phyloP scores from a whole-genome alignment of 2,888 invertebrate genomes.

The Chromoteleia sp. region DNA sequence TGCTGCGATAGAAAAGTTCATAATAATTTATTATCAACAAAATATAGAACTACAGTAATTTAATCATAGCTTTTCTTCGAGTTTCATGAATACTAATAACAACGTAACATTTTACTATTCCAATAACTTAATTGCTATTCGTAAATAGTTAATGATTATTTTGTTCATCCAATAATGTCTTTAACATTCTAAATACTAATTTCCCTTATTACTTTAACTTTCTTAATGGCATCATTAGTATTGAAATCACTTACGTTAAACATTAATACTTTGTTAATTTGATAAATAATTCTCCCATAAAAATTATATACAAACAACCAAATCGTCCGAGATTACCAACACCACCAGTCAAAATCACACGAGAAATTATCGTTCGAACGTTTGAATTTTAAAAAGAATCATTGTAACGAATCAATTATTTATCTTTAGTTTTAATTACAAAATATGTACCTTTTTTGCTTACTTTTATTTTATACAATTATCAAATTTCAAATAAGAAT shows the following conservation, averaged over 20 bases:
- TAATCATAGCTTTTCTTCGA: conserved; percentile 1
- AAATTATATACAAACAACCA: background rate
- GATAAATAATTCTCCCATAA: background rate
- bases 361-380: no score
- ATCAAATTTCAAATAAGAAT: no score
- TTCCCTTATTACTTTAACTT: conserved; percentile 6
- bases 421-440: no score
- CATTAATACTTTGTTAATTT: conserved; percentile 19
- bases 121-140: conserved; percentile 2
- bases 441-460: no score
- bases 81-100: background rate
- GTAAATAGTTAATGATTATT: conserved; percentile 15
- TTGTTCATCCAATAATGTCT: conserved; percentile 5
- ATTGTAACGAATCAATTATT: no score
- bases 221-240: conserved; percentile 27
- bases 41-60: conserved; percentile 4
- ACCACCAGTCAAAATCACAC: no score
- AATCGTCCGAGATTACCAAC: no score
- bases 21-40: background rate
- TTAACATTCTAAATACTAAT: conserved; percentile 2
- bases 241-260: conserved; percentile 31
- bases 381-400: no score
- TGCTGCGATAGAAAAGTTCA: no score
- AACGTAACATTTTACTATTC: conserved; percentile 6
- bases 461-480: no score